Base-by-base conservation (phyloP, 2,888 invertebrate species). In the Sinodicranocentrus sp. region DNA sequence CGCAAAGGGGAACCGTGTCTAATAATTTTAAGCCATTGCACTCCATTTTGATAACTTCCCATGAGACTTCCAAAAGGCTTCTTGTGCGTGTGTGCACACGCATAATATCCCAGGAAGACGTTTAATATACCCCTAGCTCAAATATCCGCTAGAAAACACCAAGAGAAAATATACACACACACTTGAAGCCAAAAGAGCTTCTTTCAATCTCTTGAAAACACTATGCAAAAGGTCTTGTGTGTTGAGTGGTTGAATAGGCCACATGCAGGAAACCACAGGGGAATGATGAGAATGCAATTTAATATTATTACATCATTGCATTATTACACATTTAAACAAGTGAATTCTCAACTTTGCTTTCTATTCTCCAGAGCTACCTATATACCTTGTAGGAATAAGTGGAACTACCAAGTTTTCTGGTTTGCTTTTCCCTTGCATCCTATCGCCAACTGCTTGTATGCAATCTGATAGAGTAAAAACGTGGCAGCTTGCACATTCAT, bases 261-360 rank as follows among this genome's bases (percentile, higher is more conserved):
- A 82, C 82, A 82, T 82, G 82, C 82, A 82, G 75, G 75, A 82
- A 73, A 73, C 82, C 73, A 73, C 73, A 75, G 82, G 82, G 82
- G 75, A 82, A 75, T 82, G 82, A 82, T 75, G 75, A 82, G 82
- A 82, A 75, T 82, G 82, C 75, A 82, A 82, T 73, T 82, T 82
- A 75, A 75, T 82, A 68, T 48, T 82, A 75, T 80, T 80, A 72
- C 80, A 80, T 80, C 72, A 72, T 33, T 79, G 80, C 80, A 54
- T 72, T 79, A 71, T 79, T 79, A 71, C 78, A 77, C 61, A 61
- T 57, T 77, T 77, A 61, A 76, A 76, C 76, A 76, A 76, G 76
- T 76, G 76, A 76, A 25, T 65, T 54, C 63, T 54, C 67, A 65
- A 76, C 67, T 76, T 67, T 67, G 76, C 76, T 76, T 76, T 70